A percentile compares a stretch with the other conserved stretches of the same genome.
Evolutionary conservation across 2,113 vertebrate genomes (phyloP).

Genomic region (Malurus melanocephalus): DNA sequence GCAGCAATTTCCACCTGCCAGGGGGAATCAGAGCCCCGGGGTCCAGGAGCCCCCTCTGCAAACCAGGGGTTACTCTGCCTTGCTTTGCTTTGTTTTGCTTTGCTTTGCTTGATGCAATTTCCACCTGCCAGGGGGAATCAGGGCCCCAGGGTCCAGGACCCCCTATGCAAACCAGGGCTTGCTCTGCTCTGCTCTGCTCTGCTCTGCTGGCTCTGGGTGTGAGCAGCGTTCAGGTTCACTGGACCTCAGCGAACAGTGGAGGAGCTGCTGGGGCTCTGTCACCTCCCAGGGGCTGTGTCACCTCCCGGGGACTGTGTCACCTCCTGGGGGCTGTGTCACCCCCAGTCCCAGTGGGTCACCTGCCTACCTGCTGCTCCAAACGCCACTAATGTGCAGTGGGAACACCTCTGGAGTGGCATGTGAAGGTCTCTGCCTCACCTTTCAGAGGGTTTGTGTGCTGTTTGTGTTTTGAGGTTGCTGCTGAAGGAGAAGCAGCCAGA

Average conservation of each 20-base stretch:
- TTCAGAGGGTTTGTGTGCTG: neutral
- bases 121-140: neutral
- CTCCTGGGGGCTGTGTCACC: neutral
- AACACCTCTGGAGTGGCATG: neutral
- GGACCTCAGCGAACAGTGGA: neutral
- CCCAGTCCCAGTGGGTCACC: no score
- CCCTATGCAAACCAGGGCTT: neutral
- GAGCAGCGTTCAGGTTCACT: neutral
- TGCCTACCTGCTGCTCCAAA: neutral
- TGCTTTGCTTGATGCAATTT: neutral
- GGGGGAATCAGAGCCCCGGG: neutral
- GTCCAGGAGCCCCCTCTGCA: neutral
- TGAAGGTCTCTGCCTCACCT: neutral
- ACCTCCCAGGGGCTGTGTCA: neutral
- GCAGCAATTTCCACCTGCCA: neutral
- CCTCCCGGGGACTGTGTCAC: rapidly evolving
- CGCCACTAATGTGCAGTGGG: rapidly evolving
- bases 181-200: neutral
- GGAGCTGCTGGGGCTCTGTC: neutral
- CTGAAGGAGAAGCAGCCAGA: neutral
- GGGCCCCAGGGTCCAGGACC: neutral
- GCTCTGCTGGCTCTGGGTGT: neutral
- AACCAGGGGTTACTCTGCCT: neutral
- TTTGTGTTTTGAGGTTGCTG: conserved; percentile 23
- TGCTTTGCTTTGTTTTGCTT: neutral